phyloP scores from a whole-genome alignment of 2,113 vertebrate genomes.

The Acrocephalus arundinaceus region DNA sequence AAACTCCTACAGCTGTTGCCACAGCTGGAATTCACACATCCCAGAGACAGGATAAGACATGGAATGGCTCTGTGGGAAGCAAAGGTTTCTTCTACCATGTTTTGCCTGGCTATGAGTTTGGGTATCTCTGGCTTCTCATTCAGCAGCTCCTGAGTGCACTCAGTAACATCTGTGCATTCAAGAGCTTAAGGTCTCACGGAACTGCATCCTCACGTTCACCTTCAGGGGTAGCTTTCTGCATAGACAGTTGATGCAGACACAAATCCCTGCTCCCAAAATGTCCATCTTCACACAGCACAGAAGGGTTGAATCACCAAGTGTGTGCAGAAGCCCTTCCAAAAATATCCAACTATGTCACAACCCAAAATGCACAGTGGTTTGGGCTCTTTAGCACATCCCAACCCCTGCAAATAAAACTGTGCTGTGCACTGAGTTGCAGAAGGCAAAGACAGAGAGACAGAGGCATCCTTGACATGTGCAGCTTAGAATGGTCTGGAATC shows the following conservation, averaged over 20 bases:
- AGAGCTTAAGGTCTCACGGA: background rate
- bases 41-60: background rate
- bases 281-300: background rate
- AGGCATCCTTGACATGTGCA: background rate
- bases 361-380: background rate
- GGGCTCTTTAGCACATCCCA: background rate
- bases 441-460: background rate
- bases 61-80: background rate
- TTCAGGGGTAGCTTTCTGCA: background rate
- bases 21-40: background rate
- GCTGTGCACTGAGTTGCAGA: background rate
- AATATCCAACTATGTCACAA: background rate
- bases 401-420: background rate
- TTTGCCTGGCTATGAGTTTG: background rate
- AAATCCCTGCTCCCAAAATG: background rate
- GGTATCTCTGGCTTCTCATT: background rate
- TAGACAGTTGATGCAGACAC: background rate
- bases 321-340: background rate
- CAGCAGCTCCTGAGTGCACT: background rate
- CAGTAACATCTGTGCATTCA: background rate
- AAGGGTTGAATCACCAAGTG: background rate
- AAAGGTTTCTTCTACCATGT: background rate
- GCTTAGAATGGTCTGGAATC: background rate
- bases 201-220: background rate
- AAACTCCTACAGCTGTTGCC: background rate